A percentile compares a stretch with the other conserved stretches of the same genome.
phyloP scores from a whole-genome alignment of 2,797 vertebrate genomes.

The Dicrostonyx torquatus region DNA sequence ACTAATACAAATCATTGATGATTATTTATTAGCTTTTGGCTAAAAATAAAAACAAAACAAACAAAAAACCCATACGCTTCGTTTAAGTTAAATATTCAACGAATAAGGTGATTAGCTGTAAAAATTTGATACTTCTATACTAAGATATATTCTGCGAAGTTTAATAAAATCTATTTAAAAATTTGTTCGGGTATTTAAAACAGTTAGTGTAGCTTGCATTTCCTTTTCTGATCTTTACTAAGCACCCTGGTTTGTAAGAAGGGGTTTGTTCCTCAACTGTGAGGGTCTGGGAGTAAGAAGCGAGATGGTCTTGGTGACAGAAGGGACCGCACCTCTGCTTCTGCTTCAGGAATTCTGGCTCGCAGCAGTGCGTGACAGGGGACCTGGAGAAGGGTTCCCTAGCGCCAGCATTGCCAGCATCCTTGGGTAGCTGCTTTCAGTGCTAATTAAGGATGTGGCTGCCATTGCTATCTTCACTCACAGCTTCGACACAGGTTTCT shows the following conservation, averaged over 20 bases:
- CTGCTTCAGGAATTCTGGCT: background rate
- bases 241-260: rapidly evolving
- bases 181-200: background rate
- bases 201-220: background rate
- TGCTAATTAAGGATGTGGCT: background rate
- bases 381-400: background rate
- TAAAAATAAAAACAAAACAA: background rate
- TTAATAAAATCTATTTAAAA: background rate
- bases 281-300: background rate
- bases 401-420: no score
- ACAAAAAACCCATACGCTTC: background rate
- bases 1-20: background rate
- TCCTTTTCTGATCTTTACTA: background rate
- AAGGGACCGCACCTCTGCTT: background rate
- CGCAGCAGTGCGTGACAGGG: background rate
- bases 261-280: background rate
- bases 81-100: background rate
- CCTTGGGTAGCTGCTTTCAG: background rate
- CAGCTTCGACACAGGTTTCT: background rate
- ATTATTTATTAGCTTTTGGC: background rate
- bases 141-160: background rate
- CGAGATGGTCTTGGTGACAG: background rate
- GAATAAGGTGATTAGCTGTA: background rate
- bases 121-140: background rate
- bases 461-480: background rate